These are phyloP conservation scores for Apocrypta bakeri DNA, from an alignment of 1,140 invertebrate genomes.

Conservation along the genomic window DNA sequence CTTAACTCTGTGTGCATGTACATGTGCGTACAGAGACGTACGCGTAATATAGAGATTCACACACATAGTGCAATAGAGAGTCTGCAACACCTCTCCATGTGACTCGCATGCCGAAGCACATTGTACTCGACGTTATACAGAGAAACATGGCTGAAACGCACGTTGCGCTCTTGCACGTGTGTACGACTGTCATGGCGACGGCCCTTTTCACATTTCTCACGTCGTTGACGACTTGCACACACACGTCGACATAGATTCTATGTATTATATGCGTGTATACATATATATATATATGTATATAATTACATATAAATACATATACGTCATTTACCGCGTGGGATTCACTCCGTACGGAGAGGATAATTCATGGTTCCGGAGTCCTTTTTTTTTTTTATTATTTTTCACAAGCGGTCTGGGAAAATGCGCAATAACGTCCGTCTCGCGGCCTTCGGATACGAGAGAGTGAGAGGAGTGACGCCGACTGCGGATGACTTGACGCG, in stretches of 20 bases:
- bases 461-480: neutral
- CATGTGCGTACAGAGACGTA: neutral
- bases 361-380: too few relatives aligned
- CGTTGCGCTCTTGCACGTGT: neutral
- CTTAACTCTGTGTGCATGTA: too few relatives aligned
- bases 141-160: constrained; percentile 22
- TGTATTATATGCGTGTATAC: too few relatives aligned
- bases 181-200: neutral
- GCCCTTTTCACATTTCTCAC: neutral
- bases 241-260: too few relatives aligned
- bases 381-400: too few relatives aligned
- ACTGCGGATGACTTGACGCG: neutral
- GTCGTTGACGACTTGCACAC: neutral
- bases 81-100: constrained; percentile 55
- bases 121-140: neutral
- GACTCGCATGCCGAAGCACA: constrained; percentile 61
- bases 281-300: too few relatives aligned
- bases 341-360: too few relatives aligned
- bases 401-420: neutral
- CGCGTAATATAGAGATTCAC: neutral
- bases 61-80: neutral
- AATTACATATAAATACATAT: too few relatives aligned
- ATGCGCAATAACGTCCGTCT: neutral
- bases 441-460: neutral
- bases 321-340: neutral